Evolutionary conservation across 2,888 invertebrate species (phyloP), one percentile per base, ranked within the genome.

Genomic region (Drosophila pseudotakahashii): DNA sequence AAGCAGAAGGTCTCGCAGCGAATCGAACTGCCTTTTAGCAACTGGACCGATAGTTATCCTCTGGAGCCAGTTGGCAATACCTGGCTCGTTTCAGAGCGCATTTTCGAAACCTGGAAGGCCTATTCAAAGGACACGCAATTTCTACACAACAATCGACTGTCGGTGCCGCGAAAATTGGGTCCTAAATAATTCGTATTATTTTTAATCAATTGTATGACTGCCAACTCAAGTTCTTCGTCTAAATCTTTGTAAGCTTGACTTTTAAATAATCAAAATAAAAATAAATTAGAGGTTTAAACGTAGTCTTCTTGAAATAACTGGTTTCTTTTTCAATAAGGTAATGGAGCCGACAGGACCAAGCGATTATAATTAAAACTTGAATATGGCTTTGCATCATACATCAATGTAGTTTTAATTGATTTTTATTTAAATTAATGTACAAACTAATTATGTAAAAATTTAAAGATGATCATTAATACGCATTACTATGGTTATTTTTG

Each of bases 11-110:
- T 96, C 30, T 94, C 95, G 70, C 79, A 91, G 1, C 85, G 93
- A 50, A 94, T 96, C 0, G 96, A 97, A 88, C 88, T 93, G 81
- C 95, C 96, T 0, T 97, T 96, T 80, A 94, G 94, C 7, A 91
- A 93, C 16, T 91, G 92, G 1, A 91, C 80, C 10, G 93, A 92
- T 42, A 36, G 78, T 13, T 94, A 94, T 90, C 92, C 94, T 0
- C 89, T 82, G 0, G 55, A 90, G 36, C 88, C 93, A 1, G 79
- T 72, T 75, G 93, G 93, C 79, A 76, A 82, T 42, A 48, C 81
- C 5, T 86, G 71, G 75, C 41, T 44, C 0, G 78, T 88, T 1
- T 79, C 85, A 0, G 48, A 75, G 10, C 62, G 70, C 1, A 80
- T 86, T n/a, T 78, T 57, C 26, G 36, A 62, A 2, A 72, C n/a